A percentile compares a stretch with the other conserved stretches of the same genome.
Evolutionary conservation across 2,888 invertebrate species (phyloP).

Genomic region (Cepaea hortensis): DNA sequence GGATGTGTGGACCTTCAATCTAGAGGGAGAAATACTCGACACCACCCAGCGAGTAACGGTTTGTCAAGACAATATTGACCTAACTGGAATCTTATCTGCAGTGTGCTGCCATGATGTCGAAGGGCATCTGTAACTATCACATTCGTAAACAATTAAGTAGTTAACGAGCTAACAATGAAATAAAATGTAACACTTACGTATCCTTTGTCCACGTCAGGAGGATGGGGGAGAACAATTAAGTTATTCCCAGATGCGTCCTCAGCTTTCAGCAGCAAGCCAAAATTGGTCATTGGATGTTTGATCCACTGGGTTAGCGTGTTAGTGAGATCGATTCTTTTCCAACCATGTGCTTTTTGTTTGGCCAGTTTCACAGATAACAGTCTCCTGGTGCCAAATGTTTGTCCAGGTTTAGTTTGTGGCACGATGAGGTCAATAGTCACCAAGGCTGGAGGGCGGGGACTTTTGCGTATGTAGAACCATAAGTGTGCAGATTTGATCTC

Average conservation of each 20-base stretch:
- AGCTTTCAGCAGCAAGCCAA: constrained; percentile 63
- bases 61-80: too few species aligned
- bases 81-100: too few species aligned
- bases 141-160: too few species aligned
- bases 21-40: too few species aligned
- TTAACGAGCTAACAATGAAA: background rate
- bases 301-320: constrained; percentile 61
- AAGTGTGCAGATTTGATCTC: constrained; percentile 61
- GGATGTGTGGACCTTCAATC: too few species aligned
- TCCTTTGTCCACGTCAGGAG: constrained; percentile 53
- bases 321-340: constrained; percentile 65
- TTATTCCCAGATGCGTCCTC: constrained; percentile 58
- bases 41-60: too few species aligned
- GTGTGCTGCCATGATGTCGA: too few species aligned
- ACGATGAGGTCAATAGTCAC: constrained; percentile 26
- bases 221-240: constrained; percentile 60
- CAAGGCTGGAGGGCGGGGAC: background rate
- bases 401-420: constrained; percentile 5
- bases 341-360: constrained; percentile 56
- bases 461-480: constrained; percentile 64
- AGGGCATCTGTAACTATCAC: too few species aligned
- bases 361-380: constrained; percentile 51
- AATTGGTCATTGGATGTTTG: constrained; percentile 58
- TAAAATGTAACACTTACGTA: constrained; percentile 60
- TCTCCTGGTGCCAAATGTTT: constrained; percentile 48